A percentile compares a stretch with the other conserved stretches of the same genome.
These are phyloP conservation scores for Byasa hedistus DNA, from an alignment of 2,888 invertebrate species.

Conservation along the genomic window DNA sequence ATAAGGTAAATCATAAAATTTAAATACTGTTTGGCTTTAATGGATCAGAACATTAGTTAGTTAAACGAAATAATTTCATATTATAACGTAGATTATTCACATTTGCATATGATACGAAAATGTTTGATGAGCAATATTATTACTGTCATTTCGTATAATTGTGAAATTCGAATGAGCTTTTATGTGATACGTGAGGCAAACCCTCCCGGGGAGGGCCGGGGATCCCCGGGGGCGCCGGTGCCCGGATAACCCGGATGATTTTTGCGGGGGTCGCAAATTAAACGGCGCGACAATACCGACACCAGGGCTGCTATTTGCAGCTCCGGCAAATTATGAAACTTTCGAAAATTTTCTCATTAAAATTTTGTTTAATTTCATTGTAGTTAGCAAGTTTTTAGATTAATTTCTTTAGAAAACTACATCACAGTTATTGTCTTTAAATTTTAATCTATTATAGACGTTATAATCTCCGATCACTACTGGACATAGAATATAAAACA, in stretches of 20 bases:
- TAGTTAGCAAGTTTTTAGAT: no score
- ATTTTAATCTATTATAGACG: no score
- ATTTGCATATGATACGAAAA: not conserved
- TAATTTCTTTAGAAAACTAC: no score
- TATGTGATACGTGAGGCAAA: slow-evolving; percentile 1
- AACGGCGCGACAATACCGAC: slow-evolving; percentile 32
- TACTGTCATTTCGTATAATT: slow-evolving; percentile 11
- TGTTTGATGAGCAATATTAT: not conserved
- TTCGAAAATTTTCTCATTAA: not conserved
- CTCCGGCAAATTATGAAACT: slow-evolving; percentile 9
- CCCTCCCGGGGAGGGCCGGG: slow-evolving; percentile 11
- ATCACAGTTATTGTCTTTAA: no score
- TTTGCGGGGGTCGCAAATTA: slow-evolving; percentile 36
- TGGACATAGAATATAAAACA: no score
- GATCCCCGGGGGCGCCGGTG: slow-evolving; percentile 27
- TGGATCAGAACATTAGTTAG: no score
- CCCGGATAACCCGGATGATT: slow-evolving; percentile 31
- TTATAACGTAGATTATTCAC: no score
- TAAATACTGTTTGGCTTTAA: no score
- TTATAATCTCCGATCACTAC: no score
- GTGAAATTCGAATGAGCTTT: slow-evolving; percentile 14
- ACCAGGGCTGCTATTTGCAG: slow-evolving; percentile 18
- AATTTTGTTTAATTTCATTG: no score
- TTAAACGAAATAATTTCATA: no score
- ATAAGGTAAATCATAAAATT: no score